Evolutionary conservation across 1,140 invertebrate species (phyloP).

Genomic region (Achatina immaculata): DNA sequence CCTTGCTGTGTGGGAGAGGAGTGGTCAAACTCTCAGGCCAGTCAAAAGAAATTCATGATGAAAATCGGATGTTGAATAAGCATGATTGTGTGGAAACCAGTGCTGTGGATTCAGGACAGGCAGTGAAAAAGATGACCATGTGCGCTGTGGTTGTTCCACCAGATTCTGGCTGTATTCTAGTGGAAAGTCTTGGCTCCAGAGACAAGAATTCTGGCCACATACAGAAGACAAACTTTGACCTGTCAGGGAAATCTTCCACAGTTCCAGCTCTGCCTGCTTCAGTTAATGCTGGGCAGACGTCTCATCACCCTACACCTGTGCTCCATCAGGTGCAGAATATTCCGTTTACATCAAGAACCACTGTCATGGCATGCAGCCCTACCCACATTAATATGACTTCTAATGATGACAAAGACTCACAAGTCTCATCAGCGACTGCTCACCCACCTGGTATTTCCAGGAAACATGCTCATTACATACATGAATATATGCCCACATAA

Average conservation of each 20-base stretch:
- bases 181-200: neutral
- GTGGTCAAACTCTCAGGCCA: neutral
- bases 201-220: neutral
- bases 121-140: neutral
- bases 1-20: neutral
- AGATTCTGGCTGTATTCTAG: conserved; percentile 11
- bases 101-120: neutral
- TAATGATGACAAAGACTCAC: neutral
- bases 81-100: neutral
- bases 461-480: neutral
- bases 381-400: neutral
- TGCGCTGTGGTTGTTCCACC: neutral
- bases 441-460: neutral
- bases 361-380: no score
- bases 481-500: neutral
- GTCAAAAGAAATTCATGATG: neutral
- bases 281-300: neutral
- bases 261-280: neutral
- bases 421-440: neutral
- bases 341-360: neutral
- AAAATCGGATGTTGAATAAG: neutral
- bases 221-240: neutral
- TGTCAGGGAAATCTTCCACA: neutral
- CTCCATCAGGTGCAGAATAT: neutral
- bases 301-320: neutral